Conservation (phyloP, 2,888 invertebrate genomes). For the Lithophane semibrunnea region DNA sequence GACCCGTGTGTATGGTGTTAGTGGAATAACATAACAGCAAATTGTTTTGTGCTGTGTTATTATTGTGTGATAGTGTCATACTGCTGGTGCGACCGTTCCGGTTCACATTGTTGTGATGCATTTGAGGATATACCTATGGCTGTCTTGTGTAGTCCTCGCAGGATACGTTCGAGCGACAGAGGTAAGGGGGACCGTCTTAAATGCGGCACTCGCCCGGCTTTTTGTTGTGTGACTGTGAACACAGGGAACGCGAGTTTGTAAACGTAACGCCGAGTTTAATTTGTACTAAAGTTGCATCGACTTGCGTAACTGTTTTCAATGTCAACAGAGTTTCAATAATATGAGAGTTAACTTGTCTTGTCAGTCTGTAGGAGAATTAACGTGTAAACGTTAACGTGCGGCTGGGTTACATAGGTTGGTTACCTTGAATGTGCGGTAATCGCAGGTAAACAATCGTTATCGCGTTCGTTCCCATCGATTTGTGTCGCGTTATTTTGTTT, state of each 20-base stretch:
- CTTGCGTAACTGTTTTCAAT: conserved; percentile 89
- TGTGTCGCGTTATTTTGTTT: conserved; percentile 76
- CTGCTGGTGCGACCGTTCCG: conserved; percentile 83
- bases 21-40: conserved; percentile 88
- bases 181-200: conserved; percentile 92
- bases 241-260: conserved; percentile 69
- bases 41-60: conserved; percentile 88
- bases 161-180: conserved; percentile 94
- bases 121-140: conserved; percentile 94
- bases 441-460: conserved; percentile 88
- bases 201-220: conserved; percentile 87
- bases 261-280: conserved; percentile 61
- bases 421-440: conserved; percentile 84
- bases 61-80: conserved; percentile 84
- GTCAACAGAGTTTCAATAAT: conserved; percentile 80
- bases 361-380: conserved; percentile 56
- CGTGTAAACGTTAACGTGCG: conserved; percentile 64
- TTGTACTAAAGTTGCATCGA: conserved; percentile 73
- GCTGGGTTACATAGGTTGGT: conserved; percentile 72
- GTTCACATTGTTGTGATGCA: conserved; percentile 92
- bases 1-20: conserved; percentile 87
- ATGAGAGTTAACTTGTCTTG: conserved; percentile 61
- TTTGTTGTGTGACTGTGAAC: conserved; percentile 79
- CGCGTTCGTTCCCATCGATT: conserved; percentile 81
- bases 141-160: conserved; percentile 93